phyloP scores from a whole-genome alignment of 2,113 vertebrate species.

The Thryonomys swinderianus region DNA sequence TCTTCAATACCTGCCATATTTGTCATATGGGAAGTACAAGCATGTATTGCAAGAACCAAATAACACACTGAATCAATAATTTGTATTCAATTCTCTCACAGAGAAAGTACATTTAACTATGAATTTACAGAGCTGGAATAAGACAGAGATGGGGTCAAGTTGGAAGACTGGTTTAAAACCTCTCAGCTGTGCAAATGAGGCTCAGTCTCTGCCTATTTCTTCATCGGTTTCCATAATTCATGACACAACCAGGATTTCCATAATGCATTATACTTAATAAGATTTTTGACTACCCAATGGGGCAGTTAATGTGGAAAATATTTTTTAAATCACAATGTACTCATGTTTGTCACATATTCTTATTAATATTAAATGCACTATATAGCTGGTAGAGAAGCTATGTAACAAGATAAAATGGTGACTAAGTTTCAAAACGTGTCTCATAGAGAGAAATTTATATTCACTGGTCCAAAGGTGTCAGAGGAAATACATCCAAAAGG shows the following conservation, averaged over 20 bases:
- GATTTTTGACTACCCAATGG: not conserved
- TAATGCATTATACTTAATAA: not conserved
- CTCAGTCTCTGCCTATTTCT: not conserved
- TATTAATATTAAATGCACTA: not conserved
- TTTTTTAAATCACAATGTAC: not conserved
- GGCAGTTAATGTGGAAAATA: not conserved
- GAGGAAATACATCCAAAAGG: not conserved
- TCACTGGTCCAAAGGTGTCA: not conserved
- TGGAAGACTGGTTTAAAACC: not conserved
- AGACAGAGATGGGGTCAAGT: not conserved
- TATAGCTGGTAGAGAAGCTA: not conserved
- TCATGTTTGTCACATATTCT: not conserved
- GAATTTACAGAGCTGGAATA: not conserved
- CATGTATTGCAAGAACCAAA: not conserved
- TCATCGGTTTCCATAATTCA: not conserved
- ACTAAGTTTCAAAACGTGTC: not conserved
- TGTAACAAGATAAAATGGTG: not conserved
- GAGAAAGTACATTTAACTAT: not conserved
- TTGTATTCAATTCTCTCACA: not conserved
- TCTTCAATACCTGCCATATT: not conserved
- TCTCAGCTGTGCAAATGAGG: not conserved
- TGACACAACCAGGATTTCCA: not conserved
- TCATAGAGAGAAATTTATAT: not conserved
- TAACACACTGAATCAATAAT: not conserved
- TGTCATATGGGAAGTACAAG: not conserved